Conservation (phyloP, 2,797 vertebrate genomes). For the Pampus argenteus region DNA sequence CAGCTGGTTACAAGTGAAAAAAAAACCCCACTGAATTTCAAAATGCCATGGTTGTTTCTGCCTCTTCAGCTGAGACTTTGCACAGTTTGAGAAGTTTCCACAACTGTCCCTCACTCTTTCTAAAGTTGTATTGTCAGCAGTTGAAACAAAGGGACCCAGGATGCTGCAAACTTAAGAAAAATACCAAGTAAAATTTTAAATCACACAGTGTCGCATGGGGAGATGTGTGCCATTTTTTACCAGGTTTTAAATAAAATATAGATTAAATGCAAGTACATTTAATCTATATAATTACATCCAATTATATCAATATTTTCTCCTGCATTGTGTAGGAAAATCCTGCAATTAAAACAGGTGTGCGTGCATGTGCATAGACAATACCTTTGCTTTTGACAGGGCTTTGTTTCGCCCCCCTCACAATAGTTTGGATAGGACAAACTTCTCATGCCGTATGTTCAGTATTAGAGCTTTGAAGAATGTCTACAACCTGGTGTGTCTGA, state of each 20-base stretch:
- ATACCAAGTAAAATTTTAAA: slow-evolving; percentile 27
- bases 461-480: slow-evolving; percentile 39
- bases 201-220: slow-evolving; percentile 20
- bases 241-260: slow-evolving; percentile 1
- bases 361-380: background rate
- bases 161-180: slow-evolving; percentile 22
- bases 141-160: slow-evolving; percentile 36
- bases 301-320: no score
- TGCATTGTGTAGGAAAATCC: background rate
- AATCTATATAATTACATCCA: no score
- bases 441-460: slow-evolving; percentile 49
- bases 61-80: slow-evolving; percentile 28
- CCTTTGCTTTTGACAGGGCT: slow-evolving; percentile 4
- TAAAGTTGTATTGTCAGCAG: slow-evolving; percentile 47
- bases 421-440: slow-evolving; percentile 39
- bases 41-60: slow-evolving; percentile 53
- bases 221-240: background rate
- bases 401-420: slow-evolving; percentile 12
- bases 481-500: slow-evolving; percentile 10
- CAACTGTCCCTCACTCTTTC: slow-evolving; percentile 24
- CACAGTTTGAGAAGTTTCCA: slow-evolving; percentile 25
- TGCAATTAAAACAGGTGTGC: background rate
- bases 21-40: slow-evolving; percentile 32
- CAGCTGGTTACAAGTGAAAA: slow-evolving; percentile 30
- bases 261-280: slow-evolving; percentile 9